Evolutionary conservation across 92 coral and sea anemone genomes (phyloP).

Genomic region (Porites divaricata): DNA sequence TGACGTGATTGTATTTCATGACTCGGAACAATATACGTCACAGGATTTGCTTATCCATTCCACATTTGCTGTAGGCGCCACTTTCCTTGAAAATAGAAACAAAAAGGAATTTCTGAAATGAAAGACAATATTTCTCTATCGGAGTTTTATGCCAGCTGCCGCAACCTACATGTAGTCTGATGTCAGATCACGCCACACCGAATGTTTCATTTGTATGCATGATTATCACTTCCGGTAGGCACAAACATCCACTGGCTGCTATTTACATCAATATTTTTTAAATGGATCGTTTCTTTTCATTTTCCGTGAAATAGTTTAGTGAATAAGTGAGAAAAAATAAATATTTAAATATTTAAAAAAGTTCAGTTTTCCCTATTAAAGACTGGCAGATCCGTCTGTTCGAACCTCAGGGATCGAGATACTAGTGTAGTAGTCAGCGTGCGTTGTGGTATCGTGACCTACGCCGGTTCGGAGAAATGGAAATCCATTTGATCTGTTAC

Average conservation of each 20-base stretch:
- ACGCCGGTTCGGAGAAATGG: background rate
- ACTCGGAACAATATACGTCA: no score
- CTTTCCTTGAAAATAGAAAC: no score
- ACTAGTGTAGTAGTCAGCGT: no score
- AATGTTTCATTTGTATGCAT: slow-evolving; percentile 19
- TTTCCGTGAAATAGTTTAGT: background rate
- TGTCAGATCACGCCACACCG: slow-evolving; percentile 34
- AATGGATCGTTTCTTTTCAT: background rate
- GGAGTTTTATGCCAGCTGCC: background rate
- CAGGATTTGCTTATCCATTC: no score
- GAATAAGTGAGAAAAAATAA: background rate
- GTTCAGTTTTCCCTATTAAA: background rate
- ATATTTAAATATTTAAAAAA: no score
- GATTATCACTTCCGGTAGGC: slow-evolving; percentile 18
- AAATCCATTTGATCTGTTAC: no score
- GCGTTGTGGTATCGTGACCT: background rate
- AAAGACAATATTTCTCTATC: no score
- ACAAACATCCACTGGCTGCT: background rate
- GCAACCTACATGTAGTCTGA: background rate
- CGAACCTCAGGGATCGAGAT: background rate
- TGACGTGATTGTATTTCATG: no score
- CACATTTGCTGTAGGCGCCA: no score
- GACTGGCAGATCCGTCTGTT: background rate
- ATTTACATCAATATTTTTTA: background rate
- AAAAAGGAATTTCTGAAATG: no score